Evolutionary conservation across 1,140 invertebrate genomes (phyloP).

Genomic region (Linepithema humile): DNA sequence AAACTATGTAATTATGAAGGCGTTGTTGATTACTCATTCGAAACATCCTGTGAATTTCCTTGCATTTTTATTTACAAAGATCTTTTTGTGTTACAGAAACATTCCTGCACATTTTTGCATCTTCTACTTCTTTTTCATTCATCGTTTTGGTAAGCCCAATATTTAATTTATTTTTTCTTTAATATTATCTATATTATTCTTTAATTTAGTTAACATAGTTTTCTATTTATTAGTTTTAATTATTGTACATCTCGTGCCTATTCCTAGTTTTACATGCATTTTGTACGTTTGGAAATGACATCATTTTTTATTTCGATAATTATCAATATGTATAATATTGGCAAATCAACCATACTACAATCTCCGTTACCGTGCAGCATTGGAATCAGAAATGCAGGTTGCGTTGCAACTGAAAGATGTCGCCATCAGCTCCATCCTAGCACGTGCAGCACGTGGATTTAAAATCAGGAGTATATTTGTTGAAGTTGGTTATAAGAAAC

Average conservation of each 20-base stretch:
- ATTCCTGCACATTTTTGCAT: conserved; percentile 45
- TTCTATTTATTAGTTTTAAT: background rate
- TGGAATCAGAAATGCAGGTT: conserved; percentile 25
- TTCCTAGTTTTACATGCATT: background rate
- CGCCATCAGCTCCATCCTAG: conserved; percentile 11
- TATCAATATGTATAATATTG: conserved; percentile 4
- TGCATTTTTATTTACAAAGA: conserved; percentile 38
- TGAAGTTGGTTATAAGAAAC: background rate
- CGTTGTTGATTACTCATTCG: conserved; percentile 29
- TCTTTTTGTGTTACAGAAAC: conserved; percentile 65
- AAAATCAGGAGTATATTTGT: background rate
- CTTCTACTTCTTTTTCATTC: conserved; percentile 61
- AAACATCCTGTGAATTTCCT: background rate
- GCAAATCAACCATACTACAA: background rate
- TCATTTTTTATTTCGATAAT: background rate
- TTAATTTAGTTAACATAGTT: background rate
- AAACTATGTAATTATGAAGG: conserved; percentile 13
- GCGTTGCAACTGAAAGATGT: conserved; percentile 36
- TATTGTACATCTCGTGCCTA: background rate
- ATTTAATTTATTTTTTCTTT: conserved; percentile 56
- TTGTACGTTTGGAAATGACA: background rate
- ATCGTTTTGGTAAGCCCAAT: conserved; percentile 58
- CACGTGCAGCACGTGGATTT: background rate
- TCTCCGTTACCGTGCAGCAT: conserved; percentile 26
- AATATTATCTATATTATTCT: background rate